A percentile compares a stretch with the other conserved stretches of the same genome.
Conservation (phyloP, 2,113 vertebrate genomes). For the Hemiprocne comata region DNA sequence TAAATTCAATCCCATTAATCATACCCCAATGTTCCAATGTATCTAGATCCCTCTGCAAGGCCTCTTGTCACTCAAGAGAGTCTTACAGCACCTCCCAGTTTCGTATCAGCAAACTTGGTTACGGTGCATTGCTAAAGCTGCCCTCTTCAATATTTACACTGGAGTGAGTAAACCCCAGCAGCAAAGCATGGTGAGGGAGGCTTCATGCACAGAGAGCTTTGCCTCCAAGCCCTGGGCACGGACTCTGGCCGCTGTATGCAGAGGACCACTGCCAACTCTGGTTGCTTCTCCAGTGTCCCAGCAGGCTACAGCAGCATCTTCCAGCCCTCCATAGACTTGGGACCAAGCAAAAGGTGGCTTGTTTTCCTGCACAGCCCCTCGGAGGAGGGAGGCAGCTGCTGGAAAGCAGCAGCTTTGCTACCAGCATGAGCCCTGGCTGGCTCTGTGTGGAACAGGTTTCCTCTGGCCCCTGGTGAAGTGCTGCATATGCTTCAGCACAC, state of each 20-base stretch:
- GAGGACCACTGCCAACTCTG: neutral
- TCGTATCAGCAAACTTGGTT: too few relatives aligned
- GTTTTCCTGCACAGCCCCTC: neutral
- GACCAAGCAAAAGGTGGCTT: neutral
- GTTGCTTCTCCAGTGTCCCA: neutral
- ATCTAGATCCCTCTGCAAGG: neutral
- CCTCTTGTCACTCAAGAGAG: too few relatives aligned
- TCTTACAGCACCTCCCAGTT: too few relatives aligned
- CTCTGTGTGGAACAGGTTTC: neutral
- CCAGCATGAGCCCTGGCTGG: neutral
- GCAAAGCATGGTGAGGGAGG: neutral
- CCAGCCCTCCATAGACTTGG: neutral
- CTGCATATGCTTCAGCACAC: neutral
- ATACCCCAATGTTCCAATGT: too few relatives aligned
- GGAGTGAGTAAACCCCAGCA: neutral
- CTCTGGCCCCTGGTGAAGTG: neutral
- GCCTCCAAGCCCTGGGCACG: neutral
- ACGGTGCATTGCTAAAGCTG: neutral
- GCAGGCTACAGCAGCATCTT: neutral
- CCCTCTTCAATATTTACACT: neutral
- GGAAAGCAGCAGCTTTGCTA: neutral
- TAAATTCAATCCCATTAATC: too few relatives aligned
- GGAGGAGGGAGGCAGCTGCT: neutral
- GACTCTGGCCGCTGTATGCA: neutral
- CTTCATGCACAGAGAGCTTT: accelerated